Base-by-base conservation (phyloP, 2,113 vertebrate species). In the Aleadryas rufinucha region DNA sequence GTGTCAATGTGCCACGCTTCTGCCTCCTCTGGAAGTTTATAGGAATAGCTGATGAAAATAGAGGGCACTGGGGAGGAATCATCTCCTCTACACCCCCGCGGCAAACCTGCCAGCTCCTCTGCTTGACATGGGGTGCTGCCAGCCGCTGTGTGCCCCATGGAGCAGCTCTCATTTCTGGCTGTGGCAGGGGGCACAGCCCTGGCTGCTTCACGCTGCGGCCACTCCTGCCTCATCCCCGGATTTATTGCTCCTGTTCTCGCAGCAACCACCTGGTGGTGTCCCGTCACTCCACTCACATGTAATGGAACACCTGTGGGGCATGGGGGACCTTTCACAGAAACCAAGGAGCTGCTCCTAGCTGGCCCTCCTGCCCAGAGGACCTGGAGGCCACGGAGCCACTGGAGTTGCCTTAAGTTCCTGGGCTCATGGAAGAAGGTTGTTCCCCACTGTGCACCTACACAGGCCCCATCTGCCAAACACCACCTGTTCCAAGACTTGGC, bases 81-180 rank as follows among this genome's bases (percentile, higher is more conserved):
- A 14, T 6, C n/a, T 41, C 53, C 19, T 44, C 50, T 35, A 42
- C 49, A 16, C 1, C 16, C 5, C 76, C 3, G 0, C 4, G 31
- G 52, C 70, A 53, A 79, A 75, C 10, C 24, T 57, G 23, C 49
- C 33, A 53, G 41, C 14, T 31, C 31, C 66, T 66, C 35, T 2
- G 2, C 26, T 37, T 7, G 11, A 64, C 26, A 20, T 1, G 1
- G 50, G 30, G 54, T 31, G 31, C 72, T 66, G 31, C 49, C 1
- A 8, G 44, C 22, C n/a, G 64, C 52, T 59, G 33, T 3, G 2
- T 4, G 10, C 11, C 44, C 45, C 54, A 20, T 0, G 0, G 60
- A 82, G 45, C 41, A 61, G 44, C 17, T 88, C 41, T 27, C 1
- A 27, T 89, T 71, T 66, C 53, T 50, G 72, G 35, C 68, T 3